Percentiles rank a stretch among this genome's conserved stretches.
phyloP scores from a whole-genome alignment of 2,797 vertebrate species.

The Yasuhikotakia modesta region DNA sequence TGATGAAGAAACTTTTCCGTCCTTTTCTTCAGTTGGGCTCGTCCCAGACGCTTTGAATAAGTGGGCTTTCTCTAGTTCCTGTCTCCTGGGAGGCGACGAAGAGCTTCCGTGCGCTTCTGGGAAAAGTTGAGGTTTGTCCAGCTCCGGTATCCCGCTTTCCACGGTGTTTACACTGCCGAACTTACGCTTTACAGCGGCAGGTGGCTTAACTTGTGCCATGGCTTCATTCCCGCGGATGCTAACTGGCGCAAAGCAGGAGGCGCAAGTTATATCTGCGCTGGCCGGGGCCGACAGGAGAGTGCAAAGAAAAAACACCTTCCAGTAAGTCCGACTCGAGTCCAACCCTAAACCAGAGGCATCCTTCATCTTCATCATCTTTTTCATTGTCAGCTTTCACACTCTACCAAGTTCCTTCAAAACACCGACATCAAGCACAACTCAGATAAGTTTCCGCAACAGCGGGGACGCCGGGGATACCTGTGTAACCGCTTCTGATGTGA shows the following conservation, averaged over 20 bases:
- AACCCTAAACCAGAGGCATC: slow-evolving; percentile 7
- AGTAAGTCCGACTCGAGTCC: slow-evolving; percentile 21
- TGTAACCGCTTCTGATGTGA: slow-evolving; percentile 20
- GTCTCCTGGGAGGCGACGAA: background rate
- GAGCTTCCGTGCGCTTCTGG: slow-evolving; percentile 13
- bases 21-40: background rate
- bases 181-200: background rate
- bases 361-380: slow-evolving; percentile 15
- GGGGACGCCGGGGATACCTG: slow-evolving; percentile 31
- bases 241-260: slow-evolving; percentile 48
- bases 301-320: slow-evolving; percentile 24
- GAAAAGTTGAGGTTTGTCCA: slow-evolving; percentile 25
- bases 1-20: slow-evolving; percentile 17
- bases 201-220: slow-evolving; percentile 1
- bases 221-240: slow-evolving; percentile 36
- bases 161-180: background rate
- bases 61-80: background rate
- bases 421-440: slow-evolving; percentile 5
- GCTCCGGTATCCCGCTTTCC: slow-evolving; percentile 10
- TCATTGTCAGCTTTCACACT: background rate
- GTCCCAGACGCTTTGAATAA: background rate
- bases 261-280: slow-evolving; percentile 77
- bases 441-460: slow-evolving; percentile 30
- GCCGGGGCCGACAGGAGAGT: slow-evolving; percentile 28
- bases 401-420: slow-evolving; percentile 25